Percentiles rank a stretch among this genome's conserved stretches.
Evolutionary conservation across 92 coral and sea anemone genomes (phyloP).

Genomic region (Metridium senile): DNA sequence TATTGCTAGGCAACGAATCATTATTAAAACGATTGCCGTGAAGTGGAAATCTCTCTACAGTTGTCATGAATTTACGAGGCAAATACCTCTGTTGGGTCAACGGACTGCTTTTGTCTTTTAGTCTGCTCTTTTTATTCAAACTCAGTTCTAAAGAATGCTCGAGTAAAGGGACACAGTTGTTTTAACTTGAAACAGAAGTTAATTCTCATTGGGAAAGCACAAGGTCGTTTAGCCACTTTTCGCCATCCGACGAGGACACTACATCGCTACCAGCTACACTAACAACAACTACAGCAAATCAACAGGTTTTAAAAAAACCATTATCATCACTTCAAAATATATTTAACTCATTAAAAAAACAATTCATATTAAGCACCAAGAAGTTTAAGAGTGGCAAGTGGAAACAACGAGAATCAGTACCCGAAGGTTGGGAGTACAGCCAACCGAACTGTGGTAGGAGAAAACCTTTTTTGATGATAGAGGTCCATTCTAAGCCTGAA

Average conservation of each 20-base stretch:
- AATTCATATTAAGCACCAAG: neutral
- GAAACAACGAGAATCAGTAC: neutral
- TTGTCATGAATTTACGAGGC: neutral
- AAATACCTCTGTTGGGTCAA: neutral
- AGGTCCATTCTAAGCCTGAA: slow-evolving; percentile 45
- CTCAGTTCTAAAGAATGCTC: neutral
- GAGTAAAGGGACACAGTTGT: neutral
- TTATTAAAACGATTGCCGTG: neutral
- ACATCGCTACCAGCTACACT: neutral
- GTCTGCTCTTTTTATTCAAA: neutral
- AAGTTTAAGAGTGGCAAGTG: neutral
- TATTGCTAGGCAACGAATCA: neutral
- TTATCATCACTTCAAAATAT: neutral
- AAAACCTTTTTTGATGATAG: slow-evolving; percentile 34
- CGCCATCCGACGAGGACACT: neutral
- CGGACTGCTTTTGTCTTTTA: neutral
- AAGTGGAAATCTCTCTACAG: neutral
- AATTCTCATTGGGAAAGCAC: neutral
- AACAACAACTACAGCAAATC: neutral
- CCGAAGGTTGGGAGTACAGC: neutral
- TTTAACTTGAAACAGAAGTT: neutral
- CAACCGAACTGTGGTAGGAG: neutral
- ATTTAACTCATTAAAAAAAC: neutral
- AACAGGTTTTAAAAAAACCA: neutral
- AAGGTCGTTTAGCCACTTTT: neutral